phyloP scores from a whole-genome alignment of 2,113 vertebrate genomes.

The cat (Felis catus) region DNA sequence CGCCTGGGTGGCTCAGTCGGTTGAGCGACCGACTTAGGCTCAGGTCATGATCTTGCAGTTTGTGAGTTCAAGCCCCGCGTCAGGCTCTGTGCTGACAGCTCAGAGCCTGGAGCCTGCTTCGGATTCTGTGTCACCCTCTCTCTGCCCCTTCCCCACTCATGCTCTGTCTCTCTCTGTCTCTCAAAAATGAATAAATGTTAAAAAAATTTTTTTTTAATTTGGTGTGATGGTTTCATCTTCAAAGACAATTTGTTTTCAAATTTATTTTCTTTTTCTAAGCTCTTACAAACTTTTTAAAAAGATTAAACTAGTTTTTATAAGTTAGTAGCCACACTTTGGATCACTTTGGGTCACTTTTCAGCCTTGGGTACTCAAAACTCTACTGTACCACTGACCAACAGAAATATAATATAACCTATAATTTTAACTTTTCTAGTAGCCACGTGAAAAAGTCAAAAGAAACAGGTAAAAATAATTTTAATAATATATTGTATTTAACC shows the following conservation, averaged over 20 bases:
- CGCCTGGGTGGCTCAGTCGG: too few relatives aligned
- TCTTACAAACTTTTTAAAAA: background rate
- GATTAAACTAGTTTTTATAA: background rate
- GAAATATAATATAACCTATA: background rate
- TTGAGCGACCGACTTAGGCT: too few relatives aligned
- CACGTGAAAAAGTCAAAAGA: background rate
- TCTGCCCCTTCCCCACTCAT: too few relatives aligned
- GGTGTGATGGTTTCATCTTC: background rate
- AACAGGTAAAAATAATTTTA: constrained; percentile 10
- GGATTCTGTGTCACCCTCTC: too few relatives aligned
- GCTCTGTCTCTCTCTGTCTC: too few relatives aligned
- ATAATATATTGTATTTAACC: constrained; percentile 26
- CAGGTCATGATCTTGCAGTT: too few relatives aligned
- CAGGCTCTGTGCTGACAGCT: too few relatives aligned
- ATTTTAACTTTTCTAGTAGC: constrained; percentile 1
- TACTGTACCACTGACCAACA: background rate
- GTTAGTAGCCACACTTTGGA: background rate
- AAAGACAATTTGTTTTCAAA: background rate
- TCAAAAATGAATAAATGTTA: too few relatives aligned
- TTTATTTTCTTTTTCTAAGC: background rate
- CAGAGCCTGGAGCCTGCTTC: too few relatives aligned
- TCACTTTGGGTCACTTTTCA: background rate
- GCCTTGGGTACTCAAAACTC: background rate
- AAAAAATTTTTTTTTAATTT: background rate
- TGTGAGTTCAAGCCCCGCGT: too few relatives aligned